Conservation (phyloP, 2,888 invertebrate species). For the Macrophya alboannulata region DNA sequence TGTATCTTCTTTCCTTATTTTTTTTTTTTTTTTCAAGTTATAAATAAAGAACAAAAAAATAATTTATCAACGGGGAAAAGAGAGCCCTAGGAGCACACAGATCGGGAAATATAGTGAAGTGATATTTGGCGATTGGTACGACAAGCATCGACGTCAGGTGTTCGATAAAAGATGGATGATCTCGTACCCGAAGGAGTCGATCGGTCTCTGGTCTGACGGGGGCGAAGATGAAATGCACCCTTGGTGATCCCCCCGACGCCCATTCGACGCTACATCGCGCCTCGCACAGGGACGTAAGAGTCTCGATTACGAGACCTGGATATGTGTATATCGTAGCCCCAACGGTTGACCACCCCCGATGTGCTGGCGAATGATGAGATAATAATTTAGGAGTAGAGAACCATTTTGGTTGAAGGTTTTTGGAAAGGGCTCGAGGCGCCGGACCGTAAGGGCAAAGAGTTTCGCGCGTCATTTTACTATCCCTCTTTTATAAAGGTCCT, state of each 20-base stretch:
- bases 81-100: background rate
- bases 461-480: slow-evolving; percentile 74
- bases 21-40: background rate
- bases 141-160: slow-evolving; percentile 57
- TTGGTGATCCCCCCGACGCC: slow-evolving; percentile 67
- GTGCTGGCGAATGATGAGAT: background rate
- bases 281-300: background rate
- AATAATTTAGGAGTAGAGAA: background rate
- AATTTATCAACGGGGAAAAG: background rate
- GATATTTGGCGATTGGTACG: slow-evolving; percentile 33
- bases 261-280: slow-evolving; percentile 36
- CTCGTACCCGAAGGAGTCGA: slow-evolving; percentile 72
- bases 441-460: slow-evolving; percentile 45
- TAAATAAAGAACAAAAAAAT: background rate
- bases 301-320: slow-evolving; percentile 15
- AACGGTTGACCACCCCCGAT: background rate
- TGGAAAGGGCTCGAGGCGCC: background rate
- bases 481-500: slow-evolving; percentile 76
- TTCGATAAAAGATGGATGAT: slow-evolving; percentile 79
- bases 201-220: slow-evolving; percentile 78
- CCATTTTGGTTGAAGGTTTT: background rate
- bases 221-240: slow-evolving; percentile 79
- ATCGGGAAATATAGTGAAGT: slow-evolving; percentile 12
- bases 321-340: background rate
- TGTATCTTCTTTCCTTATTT: background rate